Base-by-base conservation (phyloP, 1,140 invertebrate species). In the Macrobrachium rosenbergii region DNA sequence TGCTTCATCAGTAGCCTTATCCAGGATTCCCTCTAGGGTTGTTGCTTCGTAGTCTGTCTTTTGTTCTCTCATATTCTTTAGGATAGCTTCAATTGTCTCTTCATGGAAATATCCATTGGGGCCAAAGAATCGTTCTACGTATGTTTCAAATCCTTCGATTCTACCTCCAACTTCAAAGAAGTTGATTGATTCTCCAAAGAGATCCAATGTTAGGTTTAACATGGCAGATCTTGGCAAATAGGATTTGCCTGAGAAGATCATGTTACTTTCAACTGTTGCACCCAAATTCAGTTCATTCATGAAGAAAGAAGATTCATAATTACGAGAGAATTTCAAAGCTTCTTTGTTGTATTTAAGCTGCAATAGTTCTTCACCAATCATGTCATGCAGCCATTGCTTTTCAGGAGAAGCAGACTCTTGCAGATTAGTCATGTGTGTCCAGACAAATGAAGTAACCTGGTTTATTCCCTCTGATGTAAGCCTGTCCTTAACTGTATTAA, bases 221-320 rank as follows among this genome's bases (percentile, higher is more conserved):
- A 92, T 95, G 0, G 93, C 93, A 0, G 96, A 96, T 82, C 97
- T 92, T 0, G 97, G 98, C 0, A 98, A 90, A 91, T 95, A 98
- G 5, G 96, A 97, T 90, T 97, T 94, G 90, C 97, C 95, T 0
- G 97, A 97, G 92, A 95, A 99, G 90, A 99, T 97, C 0, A 98
- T 91, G 89, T 96, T 95, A 72, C 94, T 92, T 78, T 98, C 96
- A 0, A 93, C 90, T 23, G 93, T 93, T 5, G 94, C 94, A 5
- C 95, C 96, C 5, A 95, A n/a, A 28, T 97, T 96, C 0, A 96
- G 90, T 0, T 94, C 93, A 58, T 95, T 94, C 0, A 96, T 89
- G 88, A 95, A 94, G 90, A 95, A 95, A 0, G 96, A 96, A 0
- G 95, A 91, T 91, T 98, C 97, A 80, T 94, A 94, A 91, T 98